phyloP scores from a whole-genome alignment of 1,140 invertebrate genomes.

The Plutomurus gul region DNA sequence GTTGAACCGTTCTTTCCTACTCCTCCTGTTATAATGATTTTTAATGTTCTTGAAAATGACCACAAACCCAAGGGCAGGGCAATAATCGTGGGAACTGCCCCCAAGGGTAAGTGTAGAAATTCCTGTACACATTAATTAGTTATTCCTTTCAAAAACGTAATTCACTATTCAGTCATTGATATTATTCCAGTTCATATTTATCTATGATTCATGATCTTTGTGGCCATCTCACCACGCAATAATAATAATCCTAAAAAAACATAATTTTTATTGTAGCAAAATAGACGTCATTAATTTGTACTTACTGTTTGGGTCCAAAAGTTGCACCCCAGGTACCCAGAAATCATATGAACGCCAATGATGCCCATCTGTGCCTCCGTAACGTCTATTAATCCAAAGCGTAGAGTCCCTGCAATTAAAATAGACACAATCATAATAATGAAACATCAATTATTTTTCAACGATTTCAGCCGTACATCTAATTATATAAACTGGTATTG shows the following conservation, averaged over 20 bases:
- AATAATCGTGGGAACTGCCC: conserved; percentile 40
- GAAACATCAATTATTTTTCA: no score
- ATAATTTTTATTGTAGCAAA: no score
- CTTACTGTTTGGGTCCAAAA: conserved; percentile 84
- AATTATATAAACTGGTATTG: not conserved
- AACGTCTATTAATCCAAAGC: conserved; percentile 95
- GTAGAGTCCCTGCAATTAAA: conserved; percentile 70
- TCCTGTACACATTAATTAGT: conserved; percentile 39
- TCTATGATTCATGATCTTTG: no score
- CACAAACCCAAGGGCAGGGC: conserved; percentile 41
- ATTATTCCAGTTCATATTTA: no score
- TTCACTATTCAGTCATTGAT: not conserved
- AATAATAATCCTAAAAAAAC: no score
- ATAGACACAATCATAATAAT: no score
- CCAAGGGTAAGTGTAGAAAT: conserved; percentile 41
- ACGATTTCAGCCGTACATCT: no score
- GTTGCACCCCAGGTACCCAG: conserved; percentile 80
- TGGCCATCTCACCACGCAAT: no score
- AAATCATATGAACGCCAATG: conserved; percentile 84
- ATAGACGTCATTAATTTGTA: conserved; percentile 40
- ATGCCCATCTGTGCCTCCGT: conserved; percentile 97
- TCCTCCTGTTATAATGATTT: conserved; percentile 71
- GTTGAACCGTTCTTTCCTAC: conserved; percentile 92
- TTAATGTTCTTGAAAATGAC: conserved; percentile 56
- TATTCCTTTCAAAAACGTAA: no score